A percentile compares a stretch with the other conserved stretches of the same genome.
These are phyloP conservation scores for Aurelia sp. DNA, from an alignment of 30 jellyfish, hydroid and myxozoan species.

Conservation along the genomic window DNA sequence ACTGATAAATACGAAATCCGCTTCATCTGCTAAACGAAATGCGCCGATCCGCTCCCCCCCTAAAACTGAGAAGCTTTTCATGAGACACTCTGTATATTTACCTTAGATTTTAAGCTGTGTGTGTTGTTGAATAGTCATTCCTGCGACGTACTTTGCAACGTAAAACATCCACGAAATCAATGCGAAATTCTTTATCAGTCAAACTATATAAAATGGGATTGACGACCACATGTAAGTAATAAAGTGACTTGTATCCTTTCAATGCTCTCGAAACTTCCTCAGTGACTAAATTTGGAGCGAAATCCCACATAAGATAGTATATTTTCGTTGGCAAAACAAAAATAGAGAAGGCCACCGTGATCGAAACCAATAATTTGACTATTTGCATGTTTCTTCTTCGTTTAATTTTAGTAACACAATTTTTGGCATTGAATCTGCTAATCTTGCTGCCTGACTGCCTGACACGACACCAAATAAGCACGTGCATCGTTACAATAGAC, in stretches of 20 bases:
- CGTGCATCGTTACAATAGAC: constrained; percentile 27
- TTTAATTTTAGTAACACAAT: not conserved
- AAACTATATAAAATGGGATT: constrained; percentile 56
- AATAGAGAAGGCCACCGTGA: constrained; percentile 28
- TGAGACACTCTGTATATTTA: too few species aligned
- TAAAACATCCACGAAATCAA: constrained; percentile 11
- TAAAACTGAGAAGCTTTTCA: too few species aligned
- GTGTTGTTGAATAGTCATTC: not conserved
- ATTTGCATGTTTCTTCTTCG: constrained; percentile 24
- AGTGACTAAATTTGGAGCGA: constrained; percentile 28
- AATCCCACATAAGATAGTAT: constrained; percentile 34
- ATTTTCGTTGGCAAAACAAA: constrained; percentile 47
- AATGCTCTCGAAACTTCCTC: constrained; percentile 3
- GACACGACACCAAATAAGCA: constrained; percentile 6
- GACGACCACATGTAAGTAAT: constrained; percentile 34
- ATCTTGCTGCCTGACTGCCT: too few species aligned
- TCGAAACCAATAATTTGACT: constrained; percentile 10
- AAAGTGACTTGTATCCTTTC: constrained; percentile 39
- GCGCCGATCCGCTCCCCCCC: too few species aligned
- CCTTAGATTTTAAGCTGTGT: too few species aligned
- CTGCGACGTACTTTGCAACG: constrained; percentile 14
- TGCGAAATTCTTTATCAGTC: constrained; percentile 39
- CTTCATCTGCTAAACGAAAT: too few species aligned
- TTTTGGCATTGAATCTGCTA: too few species aligned
- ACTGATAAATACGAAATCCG: too few species aligned